Evolutionary conservation across 2,797 vertebrate species (phyloP), one percentile per base, ranked within the genome.

Genomic region (Phrynocephalus vlangalii): DNA sequence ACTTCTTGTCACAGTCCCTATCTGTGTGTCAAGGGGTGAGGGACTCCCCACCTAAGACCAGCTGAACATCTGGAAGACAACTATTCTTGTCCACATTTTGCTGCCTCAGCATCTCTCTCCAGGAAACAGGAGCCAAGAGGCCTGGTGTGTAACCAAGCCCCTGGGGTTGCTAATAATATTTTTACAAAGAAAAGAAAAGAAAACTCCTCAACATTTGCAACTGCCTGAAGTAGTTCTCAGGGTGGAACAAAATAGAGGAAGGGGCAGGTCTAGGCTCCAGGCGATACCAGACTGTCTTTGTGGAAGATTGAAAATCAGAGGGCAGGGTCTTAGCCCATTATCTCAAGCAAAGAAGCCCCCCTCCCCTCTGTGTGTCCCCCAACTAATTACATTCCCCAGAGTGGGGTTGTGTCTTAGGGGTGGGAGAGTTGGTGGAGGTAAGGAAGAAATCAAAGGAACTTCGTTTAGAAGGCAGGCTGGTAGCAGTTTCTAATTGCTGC

Each of bases 351-450:
- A 95, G 92, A 94, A 93, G 88, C 91, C 86, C 86, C 75, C 83
- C 77, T 50, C 10, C 89, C 5, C 16, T 63, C 60, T 18, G 18
- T 96, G 93, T 87, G 95, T 67, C 96, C 95, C 92, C 33, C 95
- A 94, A 90, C 93, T 93, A 96, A 94, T 95, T 94, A 93, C 95
- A 67, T 87, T 90, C 88, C 89, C 84, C 6, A 83, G 89, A 88
- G 76, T 52, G n/a, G 68, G 33, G 60, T 10, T 3, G 7, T 4
- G 28, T 30, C 28, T 5, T 1, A 30, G 28, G 56, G 1, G 18
- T 30, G n/a, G 4, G 38, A 33, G 33, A 63, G 56, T 44, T 33
- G 56, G 56, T 0, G 20, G 13, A 63, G 10, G 60, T 63, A 20
- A 18, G 60, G 2, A 20, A 20, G 52, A 92, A 94, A 95, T 93